Base-by-base conservation (phyloP, 2,888 invertebrate species). In the Beris chalybata region DNA sequence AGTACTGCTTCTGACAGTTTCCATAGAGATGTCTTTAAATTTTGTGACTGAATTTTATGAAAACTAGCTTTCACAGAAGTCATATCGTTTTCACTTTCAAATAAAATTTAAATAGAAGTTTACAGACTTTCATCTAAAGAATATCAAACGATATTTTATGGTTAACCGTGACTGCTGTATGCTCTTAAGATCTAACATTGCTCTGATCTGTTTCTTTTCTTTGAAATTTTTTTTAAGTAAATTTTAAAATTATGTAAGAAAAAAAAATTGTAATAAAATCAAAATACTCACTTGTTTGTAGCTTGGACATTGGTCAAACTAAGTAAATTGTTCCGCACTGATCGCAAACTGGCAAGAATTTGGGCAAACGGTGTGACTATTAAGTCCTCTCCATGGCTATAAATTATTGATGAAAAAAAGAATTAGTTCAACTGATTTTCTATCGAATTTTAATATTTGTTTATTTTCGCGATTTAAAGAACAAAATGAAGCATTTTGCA, bases 311-410 rank as follows among this genome's bases (percentile, higher is more conserved):
- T 97, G 82, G 97, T 97, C 85, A 99, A 93, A 81, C 89, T 89
- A 82, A 96, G 88, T 86, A 98, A 95, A 85, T 99, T 99, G 86
- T 92, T 95, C 81, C 98, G 91, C 76, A 99, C 97, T 83, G 95
- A 97, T 80, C 97, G 92, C 81, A 99, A 87, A 83, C 97, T 97
- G 82, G 98, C 97, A 84, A 99, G 88, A 83, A 99, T 95, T 87
- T 99, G 99, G 83, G 99, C 99, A 86, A 99, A 99, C 76, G 99
- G 99, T 76, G 99, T 99, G 81, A 99, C 98, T 81, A 99, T 99
- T 84, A 98, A 89, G 85, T 98, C 98, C 86, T 99, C 98, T 79
- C 97, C 97, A 87, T 98, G 97, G 84, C 81, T 81, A 73, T 57
- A 75, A 75, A 44, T 58, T 47, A 65, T 45, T 12, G 30, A 54